Conservation (phyloP, 1,140 invertebrate species). For the Aporrectodea caliginosa region DNA sequence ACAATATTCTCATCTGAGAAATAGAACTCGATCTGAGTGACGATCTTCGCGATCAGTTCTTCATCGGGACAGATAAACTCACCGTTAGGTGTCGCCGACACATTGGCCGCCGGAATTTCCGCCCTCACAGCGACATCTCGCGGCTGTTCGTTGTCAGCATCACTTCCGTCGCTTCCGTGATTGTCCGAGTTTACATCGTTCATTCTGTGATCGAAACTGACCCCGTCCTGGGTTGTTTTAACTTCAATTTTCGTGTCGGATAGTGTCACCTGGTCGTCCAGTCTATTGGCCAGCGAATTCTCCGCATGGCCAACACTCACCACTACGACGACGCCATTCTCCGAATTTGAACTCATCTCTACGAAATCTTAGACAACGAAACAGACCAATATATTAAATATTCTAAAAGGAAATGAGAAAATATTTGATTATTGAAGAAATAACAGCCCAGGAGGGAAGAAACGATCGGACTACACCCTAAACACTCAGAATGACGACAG, state of each 20-base stretch:
- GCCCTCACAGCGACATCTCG: not conserved
- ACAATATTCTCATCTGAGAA: constrained; percentile 24
- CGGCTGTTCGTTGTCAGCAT: not conserved
- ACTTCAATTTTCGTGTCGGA: too few species aligned
- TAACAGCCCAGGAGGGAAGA: too few species aligned
- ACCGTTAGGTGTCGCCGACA: not conserved
- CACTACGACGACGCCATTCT: not conserved
- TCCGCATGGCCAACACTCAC: not conserved
- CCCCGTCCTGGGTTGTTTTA: not conserved
- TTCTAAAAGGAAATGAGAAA: too few species aligned
- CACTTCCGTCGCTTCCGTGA: not conserved
- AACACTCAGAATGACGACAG: too few species aligned
- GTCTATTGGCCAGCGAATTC: not conserved
- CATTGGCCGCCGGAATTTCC: not conserved
- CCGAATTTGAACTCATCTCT: not conserved
- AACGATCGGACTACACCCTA: too few species aligned
- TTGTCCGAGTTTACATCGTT: not conserved
- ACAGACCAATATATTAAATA: not conserved
- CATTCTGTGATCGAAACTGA: not conserved
- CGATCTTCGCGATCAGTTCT: constrained; percentile 9
- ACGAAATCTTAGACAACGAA: not conserved
- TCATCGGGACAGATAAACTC: constrained; percentile 7
- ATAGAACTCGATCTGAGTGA: constrained; percentile 24
- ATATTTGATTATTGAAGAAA: too few species aligned
- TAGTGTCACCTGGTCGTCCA: not conserved